Conservation (phyloP, 2,797 vertebrate genomes). For the Hippopotamyrus pictus region DNA sequence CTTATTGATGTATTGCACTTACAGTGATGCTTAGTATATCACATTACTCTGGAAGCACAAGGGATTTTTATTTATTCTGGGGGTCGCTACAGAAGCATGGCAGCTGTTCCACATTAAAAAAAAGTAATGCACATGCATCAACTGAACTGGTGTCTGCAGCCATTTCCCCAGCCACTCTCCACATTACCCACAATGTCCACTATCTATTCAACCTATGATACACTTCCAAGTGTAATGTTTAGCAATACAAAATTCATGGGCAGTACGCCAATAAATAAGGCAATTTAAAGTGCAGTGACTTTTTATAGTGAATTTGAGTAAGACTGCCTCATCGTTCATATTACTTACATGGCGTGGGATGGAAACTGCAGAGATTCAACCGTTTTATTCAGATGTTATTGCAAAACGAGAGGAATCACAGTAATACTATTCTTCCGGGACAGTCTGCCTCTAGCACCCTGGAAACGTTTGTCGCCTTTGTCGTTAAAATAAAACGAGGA, state of each 20-base stretch:
- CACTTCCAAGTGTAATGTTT: neutral
- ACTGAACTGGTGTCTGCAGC: neutral
- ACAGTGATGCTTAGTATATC: neutral
- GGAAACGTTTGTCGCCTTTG: neutral
- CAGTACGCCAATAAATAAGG: neutral
- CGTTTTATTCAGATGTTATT: conserved; percentile 8
- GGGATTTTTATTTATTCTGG: conserved; percentile 3
- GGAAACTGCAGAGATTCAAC: neutral
- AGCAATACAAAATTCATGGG: neutral
- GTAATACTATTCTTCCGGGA: neutral
- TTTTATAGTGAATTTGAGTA: conserved; percentile 3
- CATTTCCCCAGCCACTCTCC: neutral
- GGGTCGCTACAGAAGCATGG: conserved; percentile 1
- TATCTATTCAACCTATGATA: neutral
- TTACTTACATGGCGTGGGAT: neutral
- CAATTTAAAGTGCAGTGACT: conserved; percentile 2
- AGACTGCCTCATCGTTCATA: neutral
- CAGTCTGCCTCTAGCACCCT: conserved; percentile 7
- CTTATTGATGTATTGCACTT: conserved; percentile 1
- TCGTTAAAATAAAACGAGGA: neutral
- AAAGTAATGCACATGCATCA: neutral
- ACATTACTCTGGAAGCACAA: conserved; percentile 14
- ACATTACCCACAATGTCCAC: neutral
- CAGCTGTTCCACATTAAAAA: neutral
- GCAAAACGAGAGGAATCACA: neutral